A percentile compares a stretch with the other conserved stretches of the same genome.
These are phyloP conservation scores for Tokudaia muenninki DNA, from an alignment of 2,797 vertebrate species.

Conservation along the genomic window DNA sequence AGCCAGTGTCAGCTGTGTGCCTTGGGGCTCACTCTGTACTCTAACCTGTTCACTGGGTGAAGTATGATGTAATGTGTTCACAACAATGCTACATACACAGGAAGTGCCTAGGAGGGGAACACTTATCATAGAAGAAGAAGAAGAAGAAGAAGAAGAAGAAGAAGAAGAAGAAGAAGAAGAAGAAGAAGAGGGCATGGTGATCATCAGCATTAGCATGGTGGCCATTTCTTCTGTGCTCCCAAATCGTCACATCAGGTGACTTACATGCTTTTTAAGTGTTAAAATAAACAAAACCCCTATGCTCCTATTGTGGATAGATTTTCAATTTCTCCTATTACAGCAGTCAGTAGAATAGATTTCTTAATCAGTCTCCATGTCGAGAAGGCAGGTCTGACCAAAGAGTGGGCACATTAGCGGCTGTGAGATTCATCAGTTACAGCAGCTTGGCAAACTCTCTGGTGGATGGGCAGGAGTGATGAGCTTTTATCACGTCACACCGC, in stretches of 20 bases:
- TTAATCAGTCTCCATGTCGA: background rate
- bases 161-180: rapidly evolving
- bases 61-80: background rate
- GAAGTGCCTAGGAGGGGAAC: too few species aligned
- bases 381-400: background rate
- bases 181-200: too few species aligned
- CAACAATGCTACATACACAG: background rate
- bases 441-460: background rate
- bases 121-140: background rate
- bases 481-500: background rate
- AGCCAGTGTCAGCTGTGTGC: background rate
- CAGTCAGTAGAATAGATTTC: background rate
- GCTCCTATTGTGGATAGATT: background rate
- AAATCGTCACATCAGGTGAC: background rate
- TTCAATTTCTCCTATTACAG: slow-evolving; percentile 42
- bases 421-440: rapidly evolving
- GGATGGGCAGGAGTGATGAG: slow-evolving; percentile 17
- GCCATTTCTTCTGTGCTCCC: background rate
- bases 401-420: background rate
- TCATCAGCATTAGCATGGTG: too few species aligned
- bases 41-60: background rate
- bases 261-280: background rate
- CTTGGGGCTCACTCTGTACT: background rate
- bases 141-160: too few species aligned
- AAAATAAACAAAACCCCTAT: slow-evolving; percentile 45